Percentiles rank a stretch among this genome's conserved stretches.
phyloP scores from a whole-genome alignment of 2,797 vertebrate genomes.

The Lagocephalus sceleratus region DNA sequence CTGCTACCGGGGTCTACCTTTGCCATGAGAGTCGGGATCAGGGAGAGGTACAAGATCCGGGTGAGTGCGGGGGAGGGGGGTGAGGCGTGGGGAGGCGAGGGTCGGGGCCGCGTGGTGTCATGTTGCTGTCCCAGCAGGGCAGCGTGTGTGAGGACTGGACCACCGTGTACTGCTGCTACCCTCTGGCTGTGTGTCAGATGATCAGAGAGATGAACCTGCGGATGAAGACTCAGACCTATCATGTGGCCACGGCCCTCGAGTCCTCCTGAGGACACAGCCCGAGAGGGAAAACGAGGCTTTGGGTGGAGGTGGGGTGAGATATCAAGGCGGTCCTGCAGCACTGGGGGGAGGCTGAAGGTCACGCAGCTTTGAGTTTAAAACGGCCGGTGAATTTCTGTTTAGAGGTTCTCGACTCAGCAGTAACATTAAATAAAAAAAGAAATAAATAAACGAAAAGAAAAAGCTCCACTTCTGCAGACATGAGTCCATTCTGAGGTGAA shows the following conservation, averaged over 20 bases:
- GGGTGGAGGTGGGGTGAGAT: background rate
- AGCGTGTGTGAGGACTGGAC: constrained; percentile 79
- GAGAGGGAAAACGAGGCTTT: background rate
- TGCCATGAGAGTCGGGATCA: constrained; percentile 81
- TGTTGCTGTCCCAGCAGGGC: constrained; percentile 60
- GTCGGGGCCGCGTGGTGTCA: background rate
- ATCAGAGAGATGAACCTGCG: constrained; percentile 81
- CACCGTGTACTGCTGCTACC: constrained; percentile 78
- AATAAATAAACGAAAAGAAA: too few relatives aligned
- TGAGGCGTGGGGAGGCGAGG: background rate
- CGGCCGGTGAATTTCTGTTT: too few relatives aligned
- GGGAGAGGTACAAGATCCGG: constrained; percentile 84
- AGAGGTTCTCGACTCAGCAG: too few relatives aligned
- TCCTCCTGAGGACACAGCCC: constrained; percentile 52
- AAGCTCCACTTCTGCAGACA: too few relatives aligned
- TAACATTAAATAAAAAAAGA: too few relatives aligned
- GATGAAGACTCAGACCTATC: constrained; percentile 74
- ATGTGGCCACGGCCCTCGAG: constrained; percentile 69
- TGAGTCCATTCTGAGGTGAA: too few relatives aligned
- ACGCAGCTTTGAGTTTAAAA: too few relatives aligned
- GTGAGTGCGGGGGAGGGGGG: constrained; percentile 62
- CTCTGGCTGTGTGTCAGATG: constrained; percentile 81
- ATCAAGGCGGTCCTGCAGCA: background rate
- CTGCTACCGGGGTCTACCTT: constrained; percentile 83
- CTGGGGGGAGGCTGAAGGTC: background rate